These are phyloP conservation scores for Apeira syringaria DNA, from an alignment of 2,888 invertebrate genomes.

Conservation along the genomic window DNA sequence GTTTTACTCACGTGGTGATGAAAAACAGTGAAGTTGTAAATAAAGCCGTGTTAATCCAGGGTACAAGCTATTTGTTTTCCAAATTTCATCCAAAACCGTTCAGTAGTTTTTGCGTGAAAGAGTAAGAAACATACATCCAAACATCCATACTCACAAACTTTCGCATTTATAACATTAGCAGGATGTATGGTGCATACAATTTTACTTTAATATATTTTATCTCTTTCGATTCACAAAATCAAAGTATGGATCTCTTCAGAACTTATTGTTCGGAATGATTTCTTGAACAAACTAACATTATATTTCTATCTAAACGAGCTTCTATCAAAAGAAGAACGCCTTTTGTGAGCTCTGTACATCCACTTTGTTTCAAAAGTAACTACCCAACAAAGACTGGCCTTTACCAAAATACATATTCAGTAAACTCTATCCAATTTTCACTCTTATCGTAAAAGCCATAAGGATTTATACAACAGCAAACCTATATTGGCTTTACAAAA, in stretches of 20 bases:
- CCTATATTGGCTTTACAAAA: not conserved
- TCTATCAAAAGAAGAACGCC: conserved; percentile 12
- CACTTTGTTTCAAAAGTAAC: conserved; percentile 16
- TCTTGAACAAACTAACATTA: conserved; percentile 13
- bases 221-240: not conserved
- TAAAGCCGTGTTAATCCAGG: too few species aligned
- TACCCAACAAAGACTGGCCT: conserved; percentile 7
- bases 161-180: too few species aligned
- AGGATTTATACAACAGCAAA: not conserved
- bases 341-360: conserved; percentile 15
- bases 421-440: not conserved
- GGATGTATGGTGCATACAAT: too few species aligned
- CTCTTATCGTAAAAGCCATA: not conserved
- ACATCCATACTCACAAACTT: too few species aligned
- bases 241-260: not conserved
- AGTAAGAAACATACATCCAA: too few species aligned
- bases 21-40: too few species aligned
- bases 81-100: too few species aligned
- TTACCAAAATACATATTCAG: not conserved
- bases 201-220: too few species aligned
- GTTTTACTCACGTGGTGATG: too few species aligned
- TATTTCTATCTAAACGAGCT: conserved; percentile 11
- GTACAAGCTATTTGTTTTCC: too few species aligned
- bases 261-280: conserved; percentile 4
- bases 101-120: too few species aligned